These are phyloP conservation scores for Venturia canescens DNA, from an alignment of 1,140 invertebrate species.

Conservation along the genomic window DNA sequence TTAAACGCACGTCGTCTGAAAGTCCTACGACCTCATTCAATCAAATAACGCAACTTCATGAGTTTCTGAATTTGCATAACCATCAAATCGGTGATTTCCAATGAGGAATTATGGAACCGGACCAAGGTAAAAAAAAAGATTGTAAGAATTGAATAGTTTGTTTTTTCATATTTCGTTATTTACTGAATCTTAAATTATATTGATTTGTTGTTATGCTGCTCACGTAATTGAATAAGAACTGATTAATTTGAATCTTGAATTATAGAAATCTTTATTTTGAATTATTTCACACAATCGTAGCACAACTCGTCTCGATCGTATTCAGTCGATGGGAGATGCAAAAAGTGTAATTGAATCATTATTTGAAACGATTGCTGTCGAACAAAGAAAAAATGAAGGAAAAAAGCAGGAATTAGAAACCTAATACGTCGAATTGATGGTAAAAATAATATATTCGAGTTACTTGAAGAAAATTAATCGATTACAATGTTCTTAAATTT, in stretches of 20 bases:
- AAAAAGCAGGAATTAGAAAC: constrained; percentile 73
- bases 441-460: constrained; percentile 30
- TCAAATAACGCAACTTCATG: constrained; percentile 79
- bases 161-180: not conserved
- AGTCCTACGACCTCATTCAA: constrained; percentile 66
- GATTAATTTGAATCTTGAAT: not conserved
- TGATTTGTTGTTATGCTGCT: too few species aligned
- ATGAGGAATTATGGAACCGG: constrained; percentile 87
- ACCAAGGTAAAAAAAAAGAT: constrained; percentile 80
- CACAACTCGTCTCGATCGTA: constrained; percentile 79
- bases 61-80: constrained; percentile 84
- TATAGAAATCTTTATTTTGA: constrained; percentile 11
- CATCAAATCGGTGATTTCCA: constrained; percentile 92
- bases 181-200: constrained; percentile 6
- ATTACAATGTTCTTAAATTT: too few species aligned
- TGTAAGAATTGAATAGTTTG: constrained; percentile 10
- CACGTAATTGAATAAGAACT: too few species aligned
- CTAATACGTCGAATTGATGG: constrained; percentile 70
- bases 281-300: constrained; percentile 78
- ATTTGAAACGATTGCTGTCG: constrained; percentile 78
- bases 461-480: too few species aligned
- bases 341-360: constrained; percentile 80
- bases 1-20: constrained; percentile 64
- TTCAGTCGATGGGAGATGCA: constrained; percentile 83
- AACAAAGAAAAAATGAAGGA: constrained; percentile 72